These are phyloP conservation scores for Perizoma affinitatum DNA, from an alignment of 2,888 invertebrate species.

Conservation along the genomic window DNA sequence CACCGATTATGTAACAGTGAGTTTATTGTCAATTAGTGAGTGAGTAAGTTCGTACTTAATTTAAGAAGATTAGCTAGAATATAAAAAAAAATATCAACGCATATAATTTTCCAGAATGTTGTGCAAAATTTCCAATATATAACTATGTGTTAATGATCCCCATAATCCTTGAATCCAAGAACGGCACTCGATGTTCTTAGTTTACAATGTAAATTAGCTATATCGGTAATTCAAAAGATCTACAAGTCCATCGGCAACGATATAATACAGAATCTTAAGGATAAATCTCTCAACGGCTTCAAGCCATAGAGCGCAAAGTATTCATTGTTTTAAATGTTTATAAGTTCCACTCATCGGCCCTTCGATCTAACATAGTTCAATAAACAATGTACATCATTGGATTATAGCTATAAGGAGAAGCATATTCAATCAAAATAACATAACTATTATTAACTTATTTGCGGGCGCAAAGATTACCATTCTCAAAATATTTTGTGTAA, in stretches of 20 bases:
- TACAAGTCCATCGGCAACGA: slow-evolving; percentile 54
- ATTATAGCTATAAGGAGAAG: no score
- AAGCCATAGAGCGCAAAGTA: slow-evolving; percentile 52
- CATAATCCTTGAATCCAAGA: slow-evolving; percentile 20
- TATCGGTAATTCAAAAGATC: slow-evolving; percentile 43
- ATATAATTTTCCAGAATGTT: background rate
- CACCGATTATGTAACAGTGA: no score
- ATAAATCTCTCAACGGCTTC: slow-evolving; percentile 69
- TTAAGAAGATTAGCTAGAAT: no score
- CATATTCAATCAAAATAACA: no score
- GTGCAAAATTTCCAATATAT: slow-evolving; percentile 1
- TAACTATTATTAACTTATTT: background rate
- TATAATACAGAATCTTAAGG: slow-evolving; percentile 49
- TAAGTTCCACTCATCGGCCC: slow-evolving; percentile 68
- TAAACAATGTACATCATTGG: slow-evolving; percentile 54
- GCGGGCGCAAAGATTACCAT: slow-evolving; percentile 2
- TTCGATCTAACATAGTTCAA: slow-evolving; percentile 62
- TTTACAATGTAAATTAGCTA: slow-evolving; percentile 26
- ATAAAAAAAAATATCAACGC: no score
- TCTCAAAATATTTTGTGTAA: slow-evolving; percentile 41
- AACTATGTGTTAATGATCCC: background rate
- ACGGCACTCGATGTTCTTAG: slow-evolving; percentile 13
- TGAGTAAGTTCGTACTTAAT: no score
- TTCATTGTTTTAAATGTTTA: slow-evolving; percentile 67
- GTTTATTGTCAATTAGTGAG: no score